Base-by-base conservation (phyloP, 2,797 vertebrate genomes). In the Coilia nasus region DNA sequence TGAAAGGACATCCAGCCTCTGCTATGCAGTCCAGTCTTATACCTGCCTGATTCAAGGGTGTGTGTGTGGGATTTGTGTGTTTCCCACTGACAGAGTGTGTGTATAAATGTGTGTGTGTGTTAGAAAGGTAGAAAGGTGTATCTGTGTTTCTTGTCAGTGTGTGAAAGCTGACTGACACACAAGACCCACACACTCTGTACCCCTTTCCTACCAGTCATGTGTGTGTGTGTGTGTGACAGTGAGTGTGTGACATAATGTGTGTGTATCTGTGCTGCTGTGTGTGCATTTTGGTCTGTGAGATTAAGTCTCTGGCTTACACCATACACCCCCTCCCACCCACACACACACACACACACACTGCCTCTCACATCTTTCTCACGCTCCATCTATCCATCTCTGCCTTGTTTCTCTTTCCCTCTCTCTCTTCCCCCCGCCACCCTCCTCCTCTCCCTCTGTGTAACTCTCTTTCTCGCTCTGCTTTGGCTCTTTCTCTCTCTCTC, bases 11-110 rank as follows among this genome's bases (percentile, higher is more conserved):
- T 28, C 25, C 64, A 67, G 64, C 12, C 64, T 31, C 64, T 67
- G 82, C 88, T 90, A 90, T 90, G 90, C 90, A 90, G 87, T 83
- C 82, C 82, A 4, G 21, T 47, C n/a, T n/a, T n/a, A n/a, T 81
- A 47, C 35, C 47, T 88, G 88, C 86, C 86, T 87, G 47, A 86
- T 83, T 31, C 25, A 31, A 12, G 25, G n/a, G 60, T 62, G 6
- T 23, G 60, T 11, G n/a, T n/a, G n/a, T n/a, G n/a, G n/a, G 60
- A 62, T 62, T 62, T 31, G 23, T 31, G 64, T 28, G 23, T 67
- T 28, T 15, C 64, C 25, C 23, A 67, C 11, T 87, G 35, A 5
- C 7, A 21, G n/a, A n/a, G 62, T 31, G 41, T 11, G 15, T 47
- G 23, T 59, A 28, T 60, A n/a, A 19, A 60, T 57, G 81, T 86